A percentile compares a stretch with the other conserved stretches of the same genome.
phyloP scores from a whole-genome alignment of 2,888 invertebrate species.

The Pandemis heparana region DNA sequence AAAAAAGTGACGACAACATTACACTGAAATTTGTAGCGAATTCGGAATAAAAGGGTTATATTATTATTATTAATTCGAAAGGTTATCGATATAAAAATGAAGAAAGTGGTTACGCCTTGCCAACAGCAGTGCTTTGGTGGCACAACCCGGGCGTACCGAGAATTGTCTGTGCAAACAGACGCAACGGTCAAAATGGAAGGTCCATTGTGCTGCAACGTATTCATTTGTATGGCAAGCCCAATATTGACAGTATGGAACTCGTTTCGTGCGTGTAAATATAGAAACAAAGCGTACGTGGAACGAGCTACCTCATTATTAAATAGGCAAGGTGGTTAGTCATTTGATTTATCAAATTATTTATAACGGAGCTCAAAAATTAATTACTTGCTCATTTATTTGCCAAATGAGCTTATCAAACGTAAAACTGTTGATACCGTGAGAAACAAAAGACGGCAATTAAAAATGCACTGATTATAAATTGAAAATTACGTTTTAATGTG shows the following conservation, averaged over 20 bases:
- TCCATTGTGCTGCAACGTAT: slow-evolving; percentile 82
- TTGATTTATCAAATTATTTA: not conserved
- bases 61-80: not conserved
- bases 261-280: slow-evolving; percentile 77
- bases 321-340: slow-evolving; percentile 6
- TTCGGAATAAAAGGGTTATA: too few species aligned
- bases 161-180: slow-evolving; percentile 79
- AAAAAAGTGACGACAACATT: too few species aligned
- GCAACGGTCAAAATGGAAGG: slow-evolving; percentile 82
- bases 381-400: not conserved
- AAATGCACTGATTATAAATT: not conserved
- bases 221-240: slow-evolving; percentile 82
- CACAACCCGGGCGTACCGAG: slow-evolving; percentile 69
- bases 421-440: slow-evolving; percentile 14
- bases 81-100: not conserved
- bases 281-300: slow-evolving; percentile 53
- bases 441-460: slow-evolving; percentile 10
- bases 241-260: slow-evolving; percentile 81
- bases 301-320: slow-evolving; percentile 37
- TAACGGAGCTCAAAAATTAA: not conserved
- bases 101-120: slow-evolving; percentile 38
- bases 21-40: too few species aligned
- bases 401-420: not conserved
- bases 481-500: slow-evolving; percentile 20
- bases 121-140: slow-evolving; percentile 69